These are phyloP conservation scores for Pristiophorus japonicus DNA, from an alignment of 2,113 vertebrate species.

Conservation along the genomic window DNA sequence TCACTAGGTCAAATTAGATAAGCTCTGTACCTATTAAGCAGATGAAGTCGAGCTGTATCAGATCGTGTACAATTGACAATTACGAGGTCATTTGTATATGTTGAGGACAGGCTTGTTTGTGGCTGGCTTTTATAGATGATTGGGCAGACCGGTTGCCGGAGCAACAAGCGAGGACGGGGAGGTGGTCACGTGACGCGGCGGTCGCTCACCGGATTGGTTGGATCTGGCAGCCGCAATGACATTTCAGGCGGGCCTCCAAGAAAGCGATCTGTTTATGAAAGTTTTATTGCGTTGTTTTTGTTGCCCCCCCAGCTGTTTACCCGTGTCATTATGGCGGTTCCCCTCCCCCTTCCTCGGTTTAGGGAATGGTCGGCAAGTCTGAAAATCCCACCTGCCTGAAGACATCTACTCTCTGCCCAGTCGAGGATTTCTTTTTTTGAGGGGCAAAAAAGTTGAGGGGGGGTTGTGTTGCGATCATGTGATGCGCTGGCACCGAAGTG, in stretches of 20 bases:
- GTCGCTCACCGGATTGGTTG: background rate
- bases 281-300: background rate
- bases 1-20: conserved; percentile 14
- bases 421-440: too few species aligned
- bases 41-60: conserved; percentile 36
- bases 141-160: background rate
- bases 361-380: background rate
- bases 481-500: background rate
- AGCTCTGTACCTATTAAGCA: conserved; percentile 32
- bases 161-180: background rate
- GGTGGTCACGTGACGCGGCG: background rate
- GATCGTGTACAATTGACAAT: conserved; percentile 26
- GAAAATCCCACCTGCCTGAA: background rate
- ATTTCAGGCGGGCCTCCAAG: background rate
- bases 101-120: conserved; percentile 19
- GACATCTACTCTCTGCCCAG: conserved; percentile 30
- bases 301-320: background rate
- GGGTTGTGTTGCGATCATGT: background rate
- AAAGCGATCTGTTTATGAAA: background rate
- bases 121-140: background rate
- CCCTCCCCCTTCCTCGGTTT: background rate
- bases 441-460: too few species aligned
- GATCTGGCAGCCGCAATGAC: background rate
- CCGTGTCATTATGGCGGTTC: background rate
- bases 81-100: conserved; percentile 23